These are phyloP conservation scores for Azorinus chamasolen DNA, from an alignment of 2,888 invertebrate species.

Conservation along the genomic window DNA sequence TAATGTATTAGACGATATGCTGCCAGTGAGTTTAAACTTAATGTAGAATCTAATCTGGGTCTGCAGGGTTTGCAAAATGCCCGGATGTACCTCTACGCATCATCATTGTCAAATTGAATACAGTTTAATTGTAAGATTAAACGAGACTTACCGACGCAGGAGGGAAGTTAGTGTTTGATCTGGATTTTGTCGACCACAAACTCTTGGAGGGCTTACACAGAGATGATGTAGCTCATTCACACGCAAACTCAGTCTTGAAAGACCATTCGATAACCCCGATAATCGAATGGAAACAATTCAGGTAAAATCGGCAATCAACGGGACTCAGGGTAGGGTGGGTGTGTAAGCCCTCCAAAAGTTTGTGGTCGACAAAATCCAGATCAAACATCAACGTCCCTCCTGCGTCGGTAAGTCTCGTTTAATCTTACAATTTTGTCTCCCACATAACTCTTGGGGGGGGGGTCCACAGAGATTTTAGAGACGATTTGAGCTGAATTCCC, in stretches of 20 bases:
- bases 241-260: constrained; percentile 9
- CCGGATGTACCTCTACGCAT: too few species aligned
- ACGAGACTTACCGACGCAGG: constrained; percentile 7
- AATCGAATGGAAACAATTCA: too few species aligned
- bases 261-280: neutral
- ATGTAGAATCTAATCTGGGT: too few species aligned
- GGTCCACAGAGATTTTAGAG: too few species aligned
- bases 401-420: constrained; percentile 10
- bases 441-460: too few species aligned
- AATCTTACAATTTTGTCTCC: constrained; percentile 5
- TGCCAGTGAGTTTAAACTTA: too few species aligned
- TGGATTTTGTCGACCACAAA: constrained; percentile 5
- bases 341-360: constrained; percentile 14
- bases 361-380: constrained; percentile 7
- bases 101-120: too few species aligned
- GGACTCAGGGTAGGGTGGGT: neutral
- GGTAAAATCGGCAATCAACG: too few species aligned
- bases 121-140: constrained; percentile 8
- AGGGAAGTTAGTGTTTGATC: constrained; percentile 7
- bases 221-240: constrained; percentile 13
- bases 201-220: constrained; percentile 13
- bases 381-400: constrained; percentile 4
- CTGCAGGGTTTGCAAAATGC: too few species aligned
- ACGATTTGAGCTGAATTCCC: too few species aligned
- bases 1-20: too few species aligned